These are phyloP conservation scores for Caenorhabditis becei DNA, from an alignment of 2,888 invertebrate genomes.

Conservation along the genomic window DNA sequence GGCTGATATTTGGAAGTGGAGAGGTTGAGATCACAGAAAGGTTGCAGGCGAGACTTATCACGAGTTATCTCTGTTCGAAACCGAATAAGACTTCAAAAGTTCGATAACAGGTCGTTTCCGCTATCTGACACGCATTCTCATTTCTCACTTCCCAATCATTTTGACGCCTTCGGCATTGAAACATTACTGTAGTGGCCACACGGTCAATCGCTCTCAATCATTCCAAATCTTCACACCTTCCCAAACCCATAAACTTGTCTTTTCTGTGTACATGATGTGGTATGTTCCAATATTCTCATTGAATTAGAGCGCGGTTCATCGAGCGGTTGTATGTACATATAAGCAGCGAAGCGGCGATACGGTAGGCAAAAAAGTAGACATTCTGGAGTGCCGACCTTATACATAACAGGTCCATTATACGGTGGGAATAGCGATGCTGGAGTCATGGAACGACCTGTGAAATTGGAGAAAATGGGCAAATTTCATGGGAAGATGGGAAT, in stretches of 20 bases:
- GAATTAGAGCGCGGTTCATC: slow-evolving; percentile 58
- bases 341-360: slow-evolving; percentile 27
- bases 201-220: slow-evolving; percentile 39
- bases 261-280: slow-evolving; percentile 18
- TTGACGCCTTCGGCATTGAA: slow-evolving; percentile 37
- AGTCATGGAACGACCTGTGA: not conserved
- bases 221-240: slow-evolving; percentile 36
- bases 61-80: not conserved
- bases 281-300: slow-evolving; percentile 61
- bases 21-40: too few species aligned
- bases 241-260: slow-evolving; percentile 45
- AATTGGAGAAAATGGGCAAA: not conserved
- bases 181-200: slow-evolving; percentile 28
- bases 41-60: not conserved
- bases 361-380: slow-evolving; percentile 20
- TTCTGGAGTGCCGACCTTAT: slow-evolving; percentile 42
- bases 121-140: slow-evolving; percentile 5
- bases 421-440: slow-evolving; percentile 33
- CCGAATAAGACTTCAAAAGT: not conserved
- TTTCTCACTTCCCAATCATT: not conserved
- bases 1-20: not conserved
- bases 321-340: slow-evolving; percentile 40
- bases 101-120: not conserved
- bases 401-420: slow-evolving; percentile 41
- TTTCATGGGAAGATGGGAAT: too few species aligned